Conservation (phyloP, 1,140 invertebrate genomes). For the Zaprionus vittiger region DNA sequence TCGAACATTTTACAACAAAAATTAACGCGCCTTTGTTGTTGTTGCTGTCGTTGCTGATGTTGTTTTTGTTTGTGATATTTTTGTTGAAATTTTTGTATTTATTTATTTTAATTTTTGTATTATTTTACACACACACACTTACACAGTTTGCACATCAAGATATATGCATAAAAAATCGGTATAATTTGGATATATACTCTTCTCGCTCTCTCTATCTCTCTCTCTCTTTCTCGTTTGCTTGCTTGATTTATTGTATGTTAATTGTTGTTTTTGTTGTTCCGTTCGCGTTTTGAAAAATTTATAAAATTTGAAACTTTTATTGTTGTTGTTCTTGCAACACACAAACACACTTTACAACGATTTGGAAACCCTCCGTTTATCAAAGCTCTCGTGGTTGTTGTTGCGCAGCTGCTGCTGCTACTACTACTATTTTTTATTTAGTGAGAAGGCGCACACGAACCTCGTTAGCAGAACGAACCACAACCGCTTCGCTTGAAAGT, state of each 20-base stretch:
- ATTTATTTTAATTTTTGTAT: slow-evolving; percentile 21
- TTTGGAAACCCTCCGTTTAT: slow-evolving; percentile 52
- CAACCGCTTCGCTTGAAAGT: slow-evolving; percentile 77
- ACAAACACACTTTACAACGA: slow-evolving; percentile 32
- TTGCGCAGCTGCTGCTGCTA: slow-evolving; percentile 44
- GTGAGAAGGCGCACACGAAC: slow-evolving; percentile 28
- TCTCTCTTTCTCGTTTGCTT: slow-evolving; percentile 18
- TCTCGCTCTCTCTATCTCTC: not conserved
- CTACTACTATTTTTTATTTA: slow-evolving; percentile 25
- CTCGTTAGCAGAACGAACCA: slow-evolving; percentile 50
- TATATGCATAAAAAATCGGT: slow-evolving; percentile 33
- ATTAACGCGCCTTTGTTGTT: slow-evolving; percentile 19
- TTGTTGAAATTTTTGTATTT: slow-evolving; percentile 19
- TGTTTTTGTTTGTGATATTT: not conserved
- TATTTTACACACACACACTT: slow-evolving; percentile 36
- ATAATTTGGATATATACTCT: slow-evolving; percentile 8
- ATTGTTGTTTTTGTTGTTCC: slow-evolving; percentile 38
- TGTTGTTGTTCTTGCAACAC: slow-evolving; percentile 52
- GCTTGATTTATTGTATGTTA: slow-evolving; percentile 11
- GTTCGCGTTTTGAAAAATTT: slow-evolving; percentile 49
- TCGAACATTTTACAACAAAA: slow-evolving; percentile 78
- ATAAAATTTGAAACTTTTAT: slow-evolving; percentile 31
- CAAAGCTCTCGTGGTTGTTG: slow-evolving; percentile 33
- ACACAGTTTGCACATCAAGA: slow-evolving; percentile 15
- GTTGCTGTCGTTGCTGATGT: slow-evolving; percentile 20